Conservation (phyloP, 1,140 invertebrate genomes). For the Protaetia brevitarsis region DNA sequence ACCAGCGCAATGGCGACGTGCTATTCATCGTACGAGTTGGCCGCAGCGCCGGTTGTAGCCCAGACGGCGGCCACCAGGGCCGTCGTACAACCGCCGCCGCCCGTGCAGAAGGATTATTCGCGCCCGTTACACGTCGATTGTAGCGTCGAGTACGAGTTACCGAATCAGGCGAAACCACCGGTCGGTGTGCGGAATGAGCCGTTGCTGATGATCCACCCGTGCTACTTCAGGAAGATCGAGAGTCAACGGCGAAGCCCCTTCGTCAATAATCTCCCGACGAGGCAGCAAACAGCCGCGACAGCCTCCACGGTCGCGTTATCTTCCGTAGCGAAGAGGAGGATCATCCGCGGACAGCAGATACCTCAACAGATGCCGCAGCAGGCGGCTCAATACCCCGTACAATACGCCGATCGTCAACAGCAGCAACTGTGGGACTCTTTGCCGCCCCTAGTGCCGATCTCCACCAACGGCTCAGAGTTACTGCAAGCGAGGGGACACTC, state of each 20-base stretch:
- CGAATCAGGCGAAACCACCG: constrained; percentile 76
- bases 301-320: constrained; percentile 29
- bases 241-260: constrained; percentile 72
- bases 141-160: constrained; percentile 81
- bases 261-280: constrained; percentile 65
- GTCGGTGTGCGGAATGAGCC: constrained; percentile 71
- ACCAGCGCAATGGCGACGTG: constrained; percentile 43
- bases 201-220: constrained; percentile 81
- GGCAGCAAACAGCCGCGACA: constrained; percentile 44
- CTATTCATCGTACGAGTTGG: constrained; percentile 44
- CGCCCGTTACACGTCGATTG: constrained; percentile 78
- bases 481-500: constrained; percentile 34
- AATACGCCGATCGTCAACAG: constrained; percentile 42
- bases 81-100: constrained; percentile 37
- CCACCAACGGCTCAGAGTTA: constrained; percentile 46
- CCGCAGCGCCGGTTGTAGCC: constrained; percentile 31
- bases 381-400: constrained; percentile 48
- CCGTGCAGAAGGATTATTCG: constrained; percentile 68
- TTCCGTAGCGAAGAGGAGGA: constrained; percentile 41
- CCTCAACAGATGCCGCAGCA: constrained; percentile 45
- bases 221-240: constrained; percentile 76
- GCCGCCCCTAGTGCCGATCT: constrained; percentile 52
- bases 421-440: constrained; percentile 45
- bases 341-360: constrained; percentile 37
- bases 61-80: constrained; percentile 21